Evolutionary conservation across 2,888 invertebrate species (phyloP).

Genomic region (Drosophila kuntzei): DNA sequence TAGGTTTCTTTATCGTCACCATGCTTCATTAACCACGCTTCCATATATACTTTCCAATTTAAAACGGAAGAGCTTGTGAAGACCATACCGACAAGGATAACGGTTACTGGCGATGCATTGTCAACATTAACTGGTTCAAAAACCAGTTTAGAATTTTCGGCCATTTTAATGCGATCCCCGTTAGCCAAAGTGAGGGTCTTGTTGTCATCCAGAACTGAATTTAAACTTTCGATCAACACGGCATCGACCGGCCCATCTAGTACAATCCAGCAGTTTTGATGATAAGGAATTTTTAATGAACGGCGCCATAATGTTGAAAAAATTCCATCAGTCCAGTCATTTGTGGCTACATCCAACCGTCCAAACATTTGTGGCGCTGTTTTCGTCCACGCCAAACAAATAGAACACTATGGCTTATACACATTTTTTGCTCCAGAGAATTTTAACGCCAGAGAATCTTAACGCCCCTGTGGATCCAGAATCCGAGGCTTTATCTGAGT

Average conservation of each 20-base stretch:
- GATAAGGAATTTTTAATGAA: conserved; percentile 91
- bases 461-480: too few relatives aligned
- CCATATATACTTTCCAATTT: conserved; percentile 92
- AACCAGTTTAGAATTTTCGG: conserved; percentile 93
- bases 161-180: conserved; percentile 96
- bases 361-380: conserved; percentile 98
- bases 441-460: too few relatives aligned
- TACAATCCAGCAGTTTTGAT: conserved; percentile 89
- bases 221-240: conserved; percentile 97
- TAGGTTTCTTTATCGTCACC: conserved; percentile 89
- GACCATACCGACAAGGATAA: conserved; percentile 96
- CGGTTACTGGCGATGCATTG: conserved; percentile 96
- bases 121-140: conserved; percentile 97
- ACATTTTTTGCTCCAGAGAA: too few relatives aligned
- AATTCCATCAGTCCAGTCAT: conserved; percentile 98
- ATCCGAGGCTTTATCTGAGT: too few relatives aligned
- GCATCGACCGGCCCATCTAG: conserved; percentile 96
- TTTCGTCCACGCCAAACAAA: too few relatives aligned
- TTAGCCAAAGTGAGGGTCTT: conserved; percentile 95
- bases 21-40: conserved; percentile 91
- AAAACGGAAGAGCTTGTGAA: conserved; percentile 94
- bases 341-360: conserved; percentile 94
- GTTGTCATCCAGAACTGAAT: conserved; percentile 96
- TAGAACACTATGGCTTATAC: too few relatives aligned
- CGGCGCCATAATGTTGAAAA: conserved; percentile 95